Percentiles rank a stretch among this genome's conserved stretches.
Evolutionary conservation across 2,797 vertebrate species (phyloP).

Genomic region (Garrulus glandarius): DNA sequence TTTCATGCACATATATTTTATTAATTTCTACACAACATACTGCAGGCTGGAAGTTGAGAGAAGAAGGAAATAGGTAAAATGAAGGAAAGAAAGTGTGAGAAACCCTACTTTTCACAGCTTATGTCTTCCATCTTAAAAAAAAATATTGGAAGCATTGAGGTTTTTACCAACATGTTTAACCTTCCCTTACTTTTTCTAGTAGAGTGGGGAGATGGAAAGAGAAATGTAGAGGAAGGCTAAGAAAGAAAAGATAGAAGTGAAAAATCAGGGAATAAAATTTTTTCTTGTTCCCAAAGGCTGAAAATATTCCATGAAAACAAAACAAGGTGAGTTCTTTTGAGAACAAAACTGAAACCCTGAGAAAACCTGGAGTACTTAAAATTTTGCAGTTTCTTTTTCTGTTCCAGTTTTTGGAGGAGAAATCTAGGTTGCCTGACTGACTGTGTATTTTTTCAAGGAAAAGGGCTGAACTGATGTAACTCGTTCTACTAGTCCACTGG

Average conservation of each 20-base stretch:
- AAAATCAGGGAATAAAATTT: background rate
- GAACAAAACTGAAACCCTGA: background rate
- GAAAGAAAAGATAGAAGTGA: background rate
- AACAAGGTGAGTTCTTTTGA: background rate
- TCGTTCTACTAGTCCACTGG: background rate
- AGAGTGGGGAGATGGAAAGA: background rate
- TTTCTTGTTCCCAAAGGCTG: background rate
- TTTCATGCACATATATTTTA: background rate
- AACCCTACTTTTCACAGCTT: background rate
- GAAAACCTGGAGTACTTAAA: background rate
- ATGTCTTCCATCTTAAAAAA: background rate
- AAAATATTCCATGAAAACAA: background rate
- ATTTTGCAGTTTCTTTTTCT: background rate
- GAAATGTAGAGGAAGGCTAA: background rate
- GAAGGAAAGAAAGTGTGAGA: background rate
- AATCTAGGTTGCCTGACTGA: background rate
- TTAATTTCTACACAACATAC: background rate
- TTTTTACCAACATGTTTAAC: background rate
- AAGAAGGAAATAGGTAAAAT: background rate
- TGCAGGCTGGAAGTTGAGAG: background rate
- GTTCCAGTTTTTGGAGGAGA: background rate
- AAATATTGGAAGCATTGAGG: background rate
- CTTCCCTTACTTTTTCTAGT: background rate
- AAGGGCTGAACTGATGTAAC: background rate
- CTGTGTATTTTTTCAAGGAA: background rate